These are phyloP conservation scores for Centropyge bicolor DNA, from an alignment of 2,797 vertebrate species.

Conservation along the genomic window DNA sequence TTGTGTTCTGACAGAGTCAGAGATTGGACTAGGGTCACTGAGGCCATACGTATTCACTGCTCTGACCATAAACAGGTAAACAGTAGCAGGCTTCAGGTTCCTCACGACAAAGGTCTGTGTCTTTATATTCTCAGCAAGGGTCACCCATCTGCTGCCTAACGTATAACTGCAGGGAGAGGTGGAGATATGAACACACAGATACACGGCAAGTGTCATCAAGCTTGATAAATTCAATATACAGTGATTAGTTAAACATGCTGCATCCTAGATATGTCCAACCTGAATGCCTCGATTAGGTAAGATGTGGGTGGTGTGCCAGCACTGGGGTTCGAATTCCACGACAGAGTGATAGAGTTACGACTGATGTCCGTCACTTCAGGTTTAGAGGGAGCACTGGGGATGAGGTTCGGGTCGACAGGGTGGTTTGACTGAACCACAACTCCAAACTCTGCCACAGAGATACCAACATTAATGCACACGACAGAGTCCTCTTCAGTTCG, in stretches of 20 bases:
- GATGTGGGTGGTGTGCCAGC: constrained; percentile 90
- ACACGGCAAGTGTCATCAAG: neutral
- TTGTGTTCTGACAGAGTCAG: constrained; percentile 95
- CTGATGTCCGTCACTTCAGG: constrained; percentile 93
- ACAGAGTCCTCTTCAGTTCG: neutral
- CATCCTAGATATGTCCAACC: constrained; percentile 78
- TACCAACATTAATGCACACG: neutral
- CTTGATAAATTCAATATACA: neutral
- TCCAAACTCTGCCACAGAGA: constrained; percentile 89
- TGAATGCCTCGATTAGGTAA: constrained; percentile 97
- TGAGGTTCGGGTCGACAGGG: constrained; percentile 92
- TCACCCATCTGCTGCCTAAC: constrained; percentile 97
- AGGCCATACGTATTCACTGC: constrained; percentile 95
- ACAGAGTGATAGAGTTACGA: constrained; percentile 90
- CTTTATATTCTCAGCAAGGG: constrained; percentile 94
- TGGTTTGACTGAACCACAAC: constrained; percentile 91
- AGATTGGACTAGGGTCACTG: constrained; percentile 97
- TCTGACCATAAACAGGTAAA: constrained; percentile 97
- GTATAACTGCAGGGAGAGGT: constrained; percentile 85
- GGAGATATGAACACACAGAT: constrained; percentile 18
- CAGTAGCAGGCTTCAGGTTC: constrained; percentile 92
- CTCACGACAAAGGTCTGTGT: constrained; percentile 90
- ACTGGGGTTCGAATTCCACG: constrained; percentile 92
- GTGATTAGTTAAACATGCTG: neutral
- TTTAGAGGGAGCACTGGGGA: constrained; percentile 94